Evolutionary conservation across 2,797 vertebrate genomes (phyloP).

Genomic region (Erethizon dorsatum): DNA sequence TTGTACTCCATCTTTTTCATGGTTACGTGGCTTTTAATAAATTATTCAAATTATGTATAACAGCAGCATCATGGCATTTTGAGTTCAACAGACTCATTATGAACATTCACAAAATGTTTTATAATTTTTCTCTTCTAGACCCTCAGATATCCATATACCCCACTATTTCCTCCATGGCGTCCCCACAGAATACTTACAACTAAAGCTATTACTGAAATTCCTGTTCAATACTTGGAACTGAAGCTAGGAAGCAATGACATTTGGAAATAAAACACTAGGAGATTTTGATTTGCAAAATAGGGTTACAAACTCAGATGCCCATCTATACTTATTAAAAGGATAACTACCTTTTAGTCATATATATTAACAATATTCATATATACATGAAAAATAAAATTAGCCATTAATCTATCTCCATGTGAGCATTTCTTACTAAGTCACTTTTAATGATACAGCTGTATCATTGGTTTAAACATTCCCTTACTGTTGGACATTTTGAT

Average conservation of each 20-base stretch:
- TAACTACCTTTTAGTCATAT: background rate
- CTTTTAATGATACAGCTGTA: background rate
- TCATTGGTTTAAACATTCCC: conserved; percentile 11
- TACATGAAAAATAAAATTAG: conserved; percentile 40
- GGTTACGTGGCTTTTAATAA: background rate
- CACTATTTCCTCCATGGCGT: background rate
- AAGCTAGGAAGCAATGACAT: background rate
- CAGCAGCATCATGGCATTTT: background rate
- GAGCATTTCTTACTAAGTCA: conserved; percentile 9
- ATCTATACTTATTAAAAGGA: background rate
- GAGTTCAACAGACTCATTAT: background rate
- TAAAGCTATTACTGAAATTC: background rate
- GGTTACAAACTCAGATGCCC: conserved; percentile 33
- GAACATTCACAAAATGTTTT: conserved; percentile 38
- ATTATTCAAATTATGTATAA: background rate
- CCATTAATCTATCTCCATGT: background rate
- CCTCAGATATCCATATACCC: background rate
- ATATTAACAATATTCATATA: background rate
- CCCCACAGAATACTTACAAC: background rate
- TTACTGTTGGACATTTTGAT: background rate
- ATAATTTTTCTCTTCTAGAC: background rate
- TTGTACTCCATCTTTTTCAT: background rate
- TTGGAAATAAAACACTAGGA: conserved; percentile 7
- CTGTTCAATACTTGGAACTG: background rate
- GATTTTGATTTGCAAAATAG: conserved; percentile 8